These are phyloP conservation scores for Thymelicus sylvestris DNA, from an alignment of 2,888 invertebrate species.

Conservation along the genomic window DNA sequence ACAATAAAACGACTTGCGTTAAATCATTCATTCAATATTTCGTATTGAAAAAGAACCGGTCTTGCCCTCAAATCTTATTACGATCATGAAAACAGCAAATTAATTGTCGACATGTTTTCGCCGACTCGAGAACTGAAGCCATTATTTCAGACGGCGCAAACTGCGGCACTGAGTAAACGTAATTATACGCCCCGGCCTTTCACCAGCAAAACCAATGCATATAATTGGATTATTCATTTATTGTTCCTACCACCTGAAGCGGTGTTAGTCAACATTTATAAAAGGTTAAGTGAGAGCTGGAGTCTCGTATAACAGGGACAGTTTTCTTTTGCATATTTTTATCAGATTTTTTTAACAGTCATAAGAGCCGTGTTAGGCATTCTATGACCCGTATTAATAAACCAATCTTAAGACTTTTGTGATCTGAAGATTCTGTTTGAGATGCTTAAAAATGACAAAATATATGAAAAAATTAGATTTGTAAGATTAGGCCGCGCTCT, in stretches of 20 bases:
- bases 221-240: slow-evolving; percentile 9
- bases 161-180: neutral
- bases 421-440: too few relatives aligned
- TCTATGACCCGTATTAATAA: too few relatives aligned
- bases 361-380: too few relatives aligned
- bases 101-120: slow-evolving; percentile 3
- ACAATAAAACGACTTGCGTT: neutral
- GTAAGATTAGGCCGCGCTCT: too few relatives aligned
- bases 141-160: slow-evolving; percentile 7
- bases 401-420: too few relatives aligned
- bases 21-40: neutral
- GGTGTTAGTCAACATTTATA: neutral
- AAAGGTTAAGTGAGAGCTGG: neutral
- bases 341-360: too few relatives aligned
- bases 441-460: too few relatives aligned
- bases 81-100: slow-evolving; percentile 5
- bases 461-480: too few relatives aligned
- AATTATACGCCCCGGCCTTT: slow-evolving; percentile 1
- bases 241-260: neutral
- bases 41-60: neutral
- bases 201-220: slow-evolving; percentile 6
- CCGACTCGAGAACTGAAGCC: neutral
- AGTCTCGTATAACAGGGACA: too few relatives aligned
- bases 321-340: too few relatives aligned
- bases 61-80: neutral